Percentiles rank a stretch among this genome's conserved stretches.
These are phyloP conservation scores for Crocodylus rhombifer DNA, from an alignment of 2,797 vertebrate genomes.

Conservation along the genomic window DNA sequence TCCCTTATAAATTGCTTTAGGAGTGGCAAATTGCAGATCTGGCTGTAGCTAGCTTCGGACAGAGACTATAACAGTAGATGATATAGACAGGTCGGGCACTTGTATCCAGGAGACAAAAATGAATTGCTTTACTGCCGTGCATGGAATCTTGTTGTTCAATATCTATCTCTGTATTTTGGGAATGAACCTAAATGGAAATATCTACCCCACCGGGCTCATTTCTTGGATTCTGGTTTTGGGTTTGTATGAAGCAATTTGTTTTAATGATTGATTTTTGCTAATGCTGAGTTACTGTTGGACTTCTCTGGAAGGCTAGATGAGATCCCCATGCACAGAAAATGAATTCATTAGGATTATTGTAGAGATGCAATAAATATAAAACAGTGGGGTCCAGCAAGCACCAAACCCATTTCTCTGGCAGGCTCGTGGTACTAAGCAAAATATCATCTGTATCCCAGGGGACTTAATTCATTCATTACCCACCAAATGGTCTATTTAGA, in stretches of 20 bases:
- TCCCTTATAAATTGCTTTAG: slow-evolving; percentile 8
- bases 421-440: not conserved
- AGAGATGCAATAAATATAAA: slow-evolving; percentile 30
- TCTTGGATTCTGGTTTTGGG: slow-evolving; percentile 44
- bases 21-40: slow-evolving; percentile 20
- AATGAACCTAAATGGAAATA: slow-evolving; percentile 24
- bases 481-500: not conserved
- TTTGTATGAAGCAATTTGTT: slow-evolving; percentile 45
- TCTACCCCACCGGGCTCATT: slow-evolving; percentile 1
- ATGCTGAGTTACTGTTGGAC: slow-evolving; percentile 15
- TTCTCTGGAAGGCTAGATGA: slow-evolving; percentile 16
- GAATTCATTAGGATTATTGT: slow-evolving; percentile 23
- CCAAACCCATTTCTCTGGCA: not conserved
- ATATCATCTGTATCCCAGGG: not conserved
- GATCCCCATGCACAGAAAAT: not conserved
- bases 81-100: not conserved
- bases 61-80: not conserved
- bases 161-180: slow-evolving; percentile 32
- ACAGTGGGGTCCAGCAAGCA: not conserved
- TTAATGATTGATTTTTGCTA: slow-evolving; percentile 56
- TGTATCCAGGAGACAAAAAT: slow-evolving; percentile 19
- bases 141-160: slow-evolving; percentile 32
- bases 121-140: slow-evolving; percentile 31
- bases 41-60: not conserved
- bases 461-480: not conserved